These are phyloP conservation scores for Trachemys scripta DNA, from an alignment of 2,113 vertebrate species.

Conservation along the genomic window DNA sequence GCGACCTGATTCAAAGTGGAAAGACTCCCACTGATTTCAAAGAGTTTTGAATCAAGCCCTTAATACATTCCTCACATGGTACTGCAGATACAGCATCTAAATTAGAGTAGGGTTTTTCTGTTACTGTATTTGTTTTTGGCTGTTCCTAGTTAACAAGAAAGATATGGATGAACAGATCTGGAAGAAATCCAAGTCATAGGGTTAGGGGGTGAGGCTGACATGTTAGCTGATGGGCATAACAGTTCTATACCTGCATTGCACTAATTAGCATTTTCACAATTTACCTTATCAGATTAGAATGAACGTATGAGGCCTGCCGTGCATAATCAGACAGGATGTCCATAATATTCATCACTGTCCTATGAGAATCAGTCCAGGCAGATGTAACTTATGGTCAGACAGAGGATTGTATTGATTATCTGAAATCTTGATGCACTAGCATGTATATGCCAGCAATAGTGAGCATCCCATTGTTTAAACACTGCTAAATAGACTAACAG, in stretches of 20 bases:
- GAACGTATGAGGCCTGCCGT: rapidly evolving
- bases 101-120: neutral
- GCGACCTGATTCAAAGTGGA: neutral
- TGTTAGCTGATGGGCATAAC: neutral
- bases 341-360: neutral
- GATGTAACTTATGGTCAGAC: neutral
- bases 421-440: neutral
- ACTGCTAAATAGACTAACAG: neutral
- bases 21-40: neutral
- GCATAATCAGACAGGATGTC: rapidly evolving
- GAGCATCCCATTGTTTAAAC: neutral
- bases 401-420: rapidly evolving
- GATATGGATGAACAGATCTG: neutral
- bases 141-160: neutral
- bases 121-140: neutral
- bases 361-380: neutral
- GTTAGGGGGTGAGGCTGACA: neutral
- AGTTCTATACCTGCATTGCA: neutral
- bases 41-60: neutral
- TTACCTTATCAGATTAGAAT: neutral
- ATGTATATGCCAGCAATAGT: neutral
- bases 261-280: neutral
- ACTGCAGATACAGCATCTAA: neutral
- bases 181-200: neutral
- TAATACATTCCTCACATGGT: neutral